Evolutionary conservation across 1,140 invertebrate species (phyloP), one percentile per base, ranked within the genome.

Genomic region (Steinernema khuongi): DNA sequence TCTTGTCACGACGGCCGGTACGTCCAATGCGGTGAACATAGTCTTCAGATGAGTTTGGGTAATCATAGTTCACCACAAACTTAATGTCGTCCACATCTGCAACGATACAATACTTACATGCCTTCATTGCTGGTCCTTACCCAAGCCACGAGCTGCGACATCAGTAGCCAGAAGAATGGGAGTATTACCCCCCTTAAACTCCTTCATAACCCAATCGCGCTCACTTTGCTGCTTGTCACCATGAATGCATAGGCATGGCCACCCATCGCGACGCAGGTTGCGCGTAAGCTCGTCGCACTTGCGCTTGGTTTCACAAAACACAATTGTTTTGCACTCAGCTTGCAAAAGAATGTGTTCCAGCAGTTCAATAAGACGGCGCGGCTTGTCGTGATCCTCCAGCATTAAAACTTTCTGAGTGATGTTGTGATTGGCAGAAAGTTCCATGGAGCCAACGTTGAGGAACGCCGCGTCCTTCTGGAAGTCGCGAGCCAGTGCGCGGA

Each of bases 351-450:
- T 82, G 32, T 77, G 50, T 30, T 83, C 82, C 4, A 83, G 77
- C 22, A 83, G 71, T 19, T 83, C 50, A 66, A 82, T 79, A 31
- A 83, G 71, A 29, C 81, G 80, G 14, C 31, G 30, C 36, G 79
- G 76, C 33, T 83, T 83, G 0, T n/a, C 33, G 29, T 79, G 72
- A 44, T 83, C 82, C 28, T 83, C 81, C 43, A 83, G n/a, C n/a
- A n/a, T 73, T 17, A 79, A 70, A 14, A 79, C 80, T 17, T 76
- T 68, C 0, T 84, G 82, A 19, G 92, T 88, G 84, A 98, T 98
- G 84, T 97, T 97, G 86, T 97, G 94, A 87, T 98, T 98, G 26
- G 96, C 96, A 76, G 92, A 88, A 97, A 92, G n/a, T n/a, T n/a
- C n/a, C n/a, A n/a, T n/a, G n/a, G n/a, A n/a, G n/a, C n/a, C n/a